phyloP scores from a whole-genome alignment of 2,888 invertebrate genomes.

The Archips crataeganus region DNA sequence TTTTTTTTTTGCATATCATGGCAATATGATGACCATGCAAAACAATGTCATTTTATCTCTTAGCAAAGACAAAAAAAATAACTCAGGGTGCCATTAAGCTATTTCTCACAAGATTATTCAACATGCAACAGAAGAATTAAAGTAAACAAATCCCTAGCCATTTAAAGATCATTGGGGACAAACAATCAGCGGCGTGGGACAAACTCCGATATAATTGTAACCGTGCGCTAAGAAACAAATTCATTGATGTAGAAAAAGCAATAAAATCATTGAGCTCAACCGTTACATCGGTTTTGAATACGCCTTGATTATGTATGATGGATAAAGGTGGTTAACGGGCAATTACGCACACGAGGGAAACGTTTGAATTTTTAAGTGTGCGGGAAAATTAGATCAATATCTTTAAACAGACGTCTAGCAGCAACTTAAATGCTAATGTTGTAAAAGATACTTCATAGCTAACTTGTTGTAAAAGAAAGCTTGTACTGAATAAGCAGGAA shows the following conservation, averaged over 20 bases:
- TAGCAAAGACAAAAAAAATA: conserved; percentile 19
- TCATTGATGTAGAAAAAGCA: conserved; percentile 33
- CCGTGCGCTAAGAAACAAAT: conserved; percentile 31
- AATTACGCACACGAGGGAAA: conserved; percentile 18
- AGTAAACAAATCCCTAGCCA: conserved; percentile 49
- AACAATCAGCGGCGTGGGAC: conserved; percentile 59
- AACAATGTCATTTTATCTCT: conserved; percentile 8
- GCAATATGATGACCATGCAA: neutral
- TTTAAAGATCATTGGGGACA: conserved; percentile 69
- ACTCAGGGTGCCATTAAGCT: conserved; percentile 19
- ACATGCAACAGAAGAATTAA: conserved; percentile 55
- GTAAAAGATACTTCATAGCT: too few relatives aligned
- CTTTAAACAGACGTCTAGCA: neutral
- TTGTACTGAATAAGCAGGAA: conserved; percentile 18
- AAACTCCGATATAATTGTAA: conserved; percentile 47
- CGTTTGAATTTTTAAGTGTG: conserved; percentile 9
- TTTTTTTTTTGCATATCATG: neutral
- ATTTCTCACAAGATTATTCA: conserved; percentile 33
- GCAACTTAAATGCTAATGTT: conserved; percentile 1
- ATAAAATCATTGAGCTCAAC: conserved; percentile 39
- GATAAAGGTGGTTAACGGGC: conserved; percentile 21
- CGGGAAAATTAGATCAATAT: conserved; percentile 1
- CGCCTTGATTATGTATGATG: conserved; percentile 29
- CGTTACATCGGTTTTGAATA: conserved; percentile 38
- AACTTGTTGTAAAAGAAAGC: conserved; percentile 17